These are phyloP conservation scores for Xiphophorus maculatus DNA, from an alignment of 2,113 vertebrate species.

Conservation along the genomic window DNA sequence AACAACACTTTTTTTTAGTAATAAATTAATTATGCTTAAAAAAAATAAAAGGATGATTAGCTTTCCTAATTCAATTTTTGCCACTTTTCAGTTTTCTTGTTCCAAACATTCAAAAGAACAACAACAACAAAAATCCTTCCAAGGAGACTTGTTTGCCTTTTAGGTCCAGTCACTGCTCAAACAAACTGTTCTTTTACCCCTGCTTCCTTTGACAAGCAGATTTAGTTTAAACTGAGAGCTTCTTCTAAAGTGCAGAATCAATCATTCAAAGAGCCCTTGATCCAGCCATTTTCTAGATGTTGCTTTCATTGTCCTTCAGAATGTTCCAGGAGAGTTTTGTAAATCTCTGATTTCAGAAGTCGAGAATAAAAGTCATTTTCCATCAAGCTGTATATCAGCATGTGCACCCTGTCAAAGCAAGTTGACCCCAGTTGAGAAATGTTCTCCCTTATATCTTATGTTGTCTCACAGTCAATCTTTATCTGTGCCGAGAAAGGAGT, in stretches of 20 bases:
- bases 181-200: background rate
- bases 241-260: constrained; percentile 43
- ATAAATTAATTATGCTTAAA: no score
- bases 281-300: background rate
- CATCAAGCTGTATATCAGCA: constrained; percentile 85
- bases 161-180: constrained; percentile 10
- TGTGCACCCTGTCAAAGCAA: constrained; percentile 87
- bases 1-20: no score
- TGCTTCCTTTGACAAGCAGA: constrained; percentile 30
- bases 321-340: constrained; percentile 61
- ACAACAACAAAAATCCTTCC: background rate
- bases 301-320: constrained; percentile 46
- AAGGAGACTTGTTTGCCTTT: constrained; percentile 23
- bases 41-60: background rate
- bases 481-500: constrained; percentile 76
- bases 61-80: background rate
- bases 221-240: constrained; percentile 28
- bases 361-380: constrained; percentile 89
- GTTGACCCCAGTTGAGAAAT: constrained; percentile 80
- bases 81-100: background rate
- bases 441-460: constrained; percentile 82
- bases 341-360: constrained; percentile 85
- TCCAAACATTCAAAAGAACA: background rate
- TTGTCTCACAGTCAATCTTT: constrained; percentile 87
- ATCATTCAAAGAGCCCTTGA: constrained; percentile 19